Conservation (phyloP, 2,113 vertebrate genomes). For the Phyllostomus hastatus region DNA sequence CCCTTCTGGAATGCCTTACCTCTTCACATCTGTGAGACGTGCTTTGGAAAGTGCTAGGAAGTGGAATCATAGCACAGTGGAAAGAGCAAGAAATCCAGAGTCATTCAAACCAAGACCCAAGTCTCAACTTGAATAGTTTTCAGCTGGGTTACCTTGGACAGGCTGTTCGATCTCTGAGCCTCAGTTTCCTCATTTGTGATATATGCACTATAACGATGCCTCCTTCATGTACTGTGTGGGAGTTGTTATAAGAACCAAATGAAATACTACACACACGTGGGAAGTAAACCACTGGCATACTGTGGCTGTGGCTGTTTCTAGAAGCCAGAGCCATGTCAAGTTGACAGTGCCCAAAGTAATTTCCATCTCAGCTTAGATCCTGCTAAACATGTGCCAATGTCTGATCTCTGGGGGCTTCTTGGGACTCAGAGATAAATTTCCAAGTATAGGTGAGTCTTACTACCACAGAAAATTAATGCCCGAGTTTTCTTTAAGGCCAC, state of each 20-base stretch:
- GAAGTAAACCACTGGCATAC: neutral
- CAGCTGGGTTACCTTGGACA: neutral
- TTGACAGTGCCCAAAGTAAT: neutral
- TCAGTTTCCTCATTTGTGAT: neutral
- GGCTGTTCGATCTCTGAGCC: neutral
- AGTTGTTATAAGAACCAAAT: neutral
- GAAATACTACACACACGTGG: neutral
- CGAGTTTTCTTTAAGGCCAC: neutral
- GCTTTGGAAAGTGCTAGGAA: neutral
- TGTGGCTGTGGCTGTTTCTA: neutral
- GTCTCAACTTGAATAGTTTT: neutral
- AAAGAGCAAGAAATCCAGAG: neutral
- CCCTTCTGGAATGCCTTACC: neutral
- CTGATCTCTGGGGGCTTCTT: neutral
- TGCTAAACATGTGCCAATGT: neutral
- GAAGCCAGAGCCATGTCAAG: neutral
- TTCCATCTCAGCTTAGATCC: neutral
- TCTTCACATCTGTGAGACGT: neutral
- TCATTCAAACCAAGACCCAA: neutral
- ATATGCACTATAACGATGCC: neutral
- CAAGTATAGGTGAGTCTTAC: neutral
- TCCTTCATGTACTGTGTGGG: neutral
- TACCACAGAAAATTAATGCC: neutral
- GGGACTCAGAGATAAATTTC: neutral
- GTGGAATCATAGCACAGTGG: neutral